Percentiles rank a stretch among this genome's conserved stretches.
Evolutionary conservation across 2,113 vertebrate genomes (phyloP).

Genomic region (Dendropsophus ebraccatus): DNA sequence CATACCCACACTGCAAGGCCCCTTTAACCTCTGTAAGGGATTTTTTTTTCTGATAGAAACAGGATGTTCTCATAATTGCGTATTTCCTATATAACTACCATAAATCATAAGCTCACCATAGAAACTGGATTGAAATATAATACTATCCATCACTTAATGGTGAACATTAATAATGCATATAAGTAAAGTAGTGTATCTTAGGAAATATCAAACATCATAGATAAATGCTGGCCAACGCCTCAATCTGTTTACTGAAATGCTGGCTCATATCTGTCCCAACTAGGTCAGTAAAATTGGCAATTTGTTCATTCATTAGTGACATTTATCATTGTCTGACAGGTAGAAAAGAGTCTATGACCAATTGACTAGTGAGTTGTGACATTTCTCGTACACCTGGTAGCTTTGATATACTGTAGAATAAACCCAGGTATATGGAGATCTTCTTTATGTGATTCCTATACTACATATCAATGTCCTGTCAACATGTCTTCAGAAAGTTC

Average conservation of each 20-base stretch:
- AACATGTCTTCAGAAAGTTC: background rate
- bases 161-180: constrained; percentile 52
- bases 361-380: background rate
- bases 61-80: constrained; percentile 16
- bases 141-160: constrained; percentile 34
- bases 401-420: background rate
- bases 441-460: background rate
- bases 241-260: constrained; percentile 24
- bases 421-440: background rate
- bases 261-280: background rate
- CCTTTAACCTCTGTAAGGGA: constrained; percentile 7
- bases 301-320: background rate
- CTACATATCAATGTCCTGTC: background rate
- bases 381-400: background rate
- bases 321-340: background rate
- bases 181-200: constrained; percentile 21
- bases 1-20: constrained; percentile 2
- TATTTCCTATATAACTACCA: background rate
- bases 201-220: constrained; percentile 32
- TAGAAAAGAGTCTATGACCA: background rate
- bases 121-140: constrained; percentile 36
- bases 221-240: background rate
- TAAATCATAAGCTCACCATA: constrained; percentile 21
- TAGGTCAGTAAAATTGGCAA: background rate
- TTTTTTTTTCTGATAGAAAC: background rate